Percentiles rank a stretch among this genome's conserved stretches.
Conservation (phyloP, 2,888 invertebrate genomes). For the Phengaris alcon region DNA sequence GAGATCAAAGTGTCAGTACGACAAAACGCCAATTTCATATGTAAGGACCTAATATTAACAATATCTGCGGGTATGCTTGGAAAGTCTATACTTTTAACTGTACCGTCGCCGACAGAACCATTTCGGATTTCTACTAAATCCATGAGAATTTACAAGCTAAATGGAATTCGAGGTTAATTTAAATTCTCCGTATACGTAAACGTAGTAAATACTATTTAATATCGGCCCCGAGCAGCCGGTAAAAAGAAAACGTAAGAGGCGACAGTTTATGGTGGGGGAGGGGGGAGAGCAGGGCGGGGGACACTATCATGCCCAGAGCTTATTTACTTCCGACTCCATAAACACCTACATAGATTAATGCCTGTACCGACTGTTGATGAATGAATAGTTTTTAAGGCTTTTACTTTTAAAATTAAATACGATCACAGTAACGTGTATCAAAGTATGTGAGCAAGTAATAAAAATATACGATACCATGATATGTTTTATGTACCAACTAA, state of each 20-base stretch:
- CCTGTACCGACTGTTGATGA: neutral
- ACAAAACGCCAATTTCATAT: too few relatives aligned
- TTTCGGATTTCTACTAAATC: neutral
- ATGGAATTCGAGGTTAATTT: slow-evolving; percentile 15
- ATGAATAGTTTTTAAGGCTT: neutral
- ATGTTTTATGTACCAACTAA: too few relatives aligned
- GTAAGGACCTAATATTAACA: too few relatives aligned
- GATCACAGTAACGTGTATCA: too few relatives aligned
- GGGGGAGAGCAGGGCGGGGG: neutral
- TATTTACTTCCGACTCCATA: neutral
- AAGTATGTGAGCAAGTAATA: too few relatives aligned
- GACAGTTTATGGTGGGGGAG: slow-evolving; percentile 1
- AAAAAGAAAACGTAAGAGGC: slow-evolving; percentile 24
- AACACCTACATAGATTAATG: slow-evolving; percentile 13
- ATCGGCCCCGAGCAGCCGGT: slow-evolving; percentile 20
- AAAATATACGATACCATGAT: too few relatives aligned
- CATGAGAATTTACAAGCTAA: slow-evolving; percentile 18
- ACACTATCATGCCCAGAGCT: slow-evolving; percentile 9
- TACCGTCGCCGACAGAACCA: too few relatives aligned
- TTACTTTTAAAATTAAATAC: neutral
- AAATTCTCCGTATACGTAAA: slow-evolving; percentile 5
- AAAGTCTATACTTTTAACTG: too few relatives aligned
- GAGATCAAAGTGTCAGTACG: too few relatives aligned
- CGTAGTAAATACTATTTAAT: slow-evolving; percentile 25
- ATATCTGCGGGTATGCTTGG: too few relatives aligned